These are phyloP conservation scores for Anoplius nigerrimus DNA, from an alignment of 2,888 invertebrate genomes.

Conservation along the genomic window DNA sequence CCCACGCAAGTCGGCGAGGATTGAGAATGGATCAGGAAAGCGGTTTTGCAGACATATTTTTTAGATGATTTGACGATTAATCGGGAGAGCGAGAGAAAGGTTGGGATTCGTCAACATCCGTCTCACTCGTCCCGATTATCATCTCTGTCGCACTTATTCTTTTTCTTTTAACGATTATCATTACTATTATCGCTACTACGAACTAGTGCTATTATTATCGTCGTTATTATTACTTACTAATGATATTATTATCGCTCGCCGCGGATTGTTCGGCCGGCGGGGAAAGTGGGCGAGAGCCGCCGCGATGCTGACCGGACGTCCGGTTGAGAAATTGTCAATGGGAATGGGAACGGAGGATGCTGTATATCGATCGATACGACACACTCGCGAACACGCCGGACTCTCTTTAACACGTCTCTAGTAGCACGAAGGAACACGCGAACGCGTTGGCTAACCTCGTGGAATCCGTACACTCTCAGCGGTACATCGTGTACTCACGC, in stretches of 20 bases:
- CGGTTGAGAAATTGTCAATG: too few species aligned
- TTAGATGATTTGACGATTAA: slow-evolving; percentile 62
- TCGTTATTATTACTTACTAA: neutral
- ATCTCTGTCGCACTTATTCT: too few species aligned
- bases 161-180: neutral
- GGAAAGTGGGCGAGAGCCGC: too few species aligned
- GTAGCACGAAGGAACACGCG: too few species aligned
- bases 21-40: neutral
- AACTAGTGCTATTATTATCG: neutral
- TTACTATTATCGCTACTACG: neutral
- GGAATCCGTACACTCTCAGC: too few species aligned
- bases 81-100: slow-evolving; percentile 37
- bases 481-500: too few species aligned
- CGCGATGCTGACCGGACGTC: too few species aligned
- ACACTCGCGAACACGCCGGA: slow-evolving; percentile 57
- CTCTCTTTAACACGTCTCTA: too few species aligned
- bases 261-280: neutral
- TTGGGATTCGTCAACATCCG: slow-evolving; percentile 35
- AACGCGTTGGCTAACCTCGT: too few species aligned
- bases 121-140: too few species aligned
- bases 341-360: too few species aligned
- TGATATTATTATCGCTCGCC: slow-evolving; percentile 17
- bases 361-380: slow-evolving; percentile 65
- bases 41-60: slow-evolving; percentile 65
- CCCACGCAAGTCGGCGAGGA: too few species aligned